These are phyloP conservation scores for Xerus rutilus DNA, from an alignment of 2,797 vertebrate species.

Conservation along the genomic window DNA sequence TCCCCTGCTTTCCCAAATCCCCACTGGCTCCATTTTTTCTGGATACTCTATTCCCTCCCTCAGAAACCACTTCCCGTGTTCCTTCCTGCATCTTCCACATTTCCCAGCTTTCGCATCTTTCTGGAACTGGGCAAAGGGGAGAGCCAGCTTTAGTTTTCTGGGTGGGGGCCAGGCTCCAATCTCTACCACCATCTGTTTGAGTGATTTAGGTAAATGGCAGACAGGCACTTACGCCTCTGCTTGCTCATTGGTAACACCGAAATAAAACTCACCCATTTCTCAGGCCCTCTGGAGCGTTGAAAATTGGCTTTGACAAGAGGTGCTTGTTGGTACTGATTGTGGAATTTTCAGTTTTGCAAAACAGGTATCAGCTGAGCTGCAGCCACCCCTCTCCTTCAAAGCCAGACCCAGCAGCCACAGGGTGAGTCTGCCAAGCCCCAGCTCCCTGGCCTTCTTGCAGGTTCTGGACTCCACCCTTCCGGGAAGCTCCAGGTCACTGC, in stretches of 20 bases:
- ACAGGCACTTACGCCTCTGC: background rate
- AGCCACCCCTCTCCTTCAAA: background rate
- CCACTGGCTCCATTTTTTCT: background rate
- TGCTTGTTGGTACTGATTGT: background rate
- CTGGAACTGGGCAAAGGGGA: background rate
- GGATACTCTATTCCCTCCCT: background rate
- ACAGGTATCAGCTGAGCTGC: background rate
- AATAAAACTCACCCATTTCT: background rate
- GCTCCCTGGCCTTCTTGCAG: too few species aligned
- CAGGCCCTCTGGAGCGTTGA: background rate
- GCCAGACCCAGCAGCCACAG: background rate
- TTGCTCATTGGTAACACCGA: background rate
- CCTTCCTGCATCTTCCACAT: background rate
- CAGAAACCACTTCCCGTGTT: background rate
- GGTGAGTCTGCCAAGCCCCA: background rate
- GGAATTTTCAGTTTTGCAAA: background rate
- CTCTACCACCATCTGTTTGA: background rate
- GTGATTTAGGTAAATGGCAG: background rate
- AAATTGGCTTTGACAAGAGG: background rate
- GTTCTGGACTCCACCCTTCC: background rate
- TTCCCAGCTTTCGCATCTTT: background rate
- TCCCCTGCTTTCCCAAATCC: background rate
- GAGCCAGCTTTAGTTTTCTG: background rate
- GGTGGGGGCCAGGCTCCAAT: background rate
- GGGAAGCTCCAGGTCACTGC: accelerated